Evolutionary conservation across 2,888 invertebrate species (phyloP), one percentile per base, ranked within the genome.

Genomic region (Pedicia rivosa): DNA sequence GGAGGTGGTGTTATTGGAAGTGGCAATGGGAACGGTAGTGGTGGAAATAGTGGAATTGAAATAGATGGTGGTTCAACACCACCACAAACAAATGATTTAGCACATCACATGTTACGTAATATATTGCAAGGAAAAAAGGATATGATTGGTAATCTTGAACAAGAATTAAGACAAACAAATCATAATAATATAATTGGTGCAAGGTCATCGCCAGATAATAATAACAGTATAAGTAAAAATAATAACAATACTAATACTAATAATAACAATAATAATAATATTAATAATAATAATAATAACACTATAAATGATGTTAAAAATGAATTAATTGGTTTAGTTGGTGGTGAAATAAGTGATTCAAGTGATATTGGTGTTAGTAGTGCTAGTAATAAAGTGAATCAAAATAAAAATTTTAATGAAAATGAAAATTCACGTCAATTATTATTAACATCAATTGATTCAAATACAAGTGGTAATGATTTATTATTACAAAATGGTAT

Each of bases 41-140:
- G 26, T 30, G n/a, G 32, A 17, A 31, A 39, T 38, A 36, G 35
- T 36, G 40, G 41, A 20, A 20, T 32, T 14, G 32, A 32, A 20
- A 32, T 32, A 32, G 27, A 32, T 16, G 37, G 41, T 25, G 41
- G 41, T 7, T 34, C 34, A 22, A 38, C 35, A 12, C 35, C 35
- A 26, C 25, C 35, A n/a, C 58, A 58, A 40, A 57, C 59, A 43
- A 61, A 57, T 33, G 68, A 70, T 46, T 63, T 72, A 49, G 80
- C 82, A 43, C 83, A 86, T 63, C 81, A 86, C 62, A 84, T 90
- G 73, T 68, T 91, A 49, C 73, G 90, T 42, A 87, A 86, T 59
- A 90, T 91, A 52, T 70, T 91, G 42, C 90, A 90, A 59, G 84
- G 78, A 48, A 79, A 82, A 52, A 87, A 87, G 58, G 82, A 86